These are phyloP conservation scores for Eulemur mongoz DNA, from an alignment of 2,797 vertebrate genomes.

Conservation along the genomic window DNA sequence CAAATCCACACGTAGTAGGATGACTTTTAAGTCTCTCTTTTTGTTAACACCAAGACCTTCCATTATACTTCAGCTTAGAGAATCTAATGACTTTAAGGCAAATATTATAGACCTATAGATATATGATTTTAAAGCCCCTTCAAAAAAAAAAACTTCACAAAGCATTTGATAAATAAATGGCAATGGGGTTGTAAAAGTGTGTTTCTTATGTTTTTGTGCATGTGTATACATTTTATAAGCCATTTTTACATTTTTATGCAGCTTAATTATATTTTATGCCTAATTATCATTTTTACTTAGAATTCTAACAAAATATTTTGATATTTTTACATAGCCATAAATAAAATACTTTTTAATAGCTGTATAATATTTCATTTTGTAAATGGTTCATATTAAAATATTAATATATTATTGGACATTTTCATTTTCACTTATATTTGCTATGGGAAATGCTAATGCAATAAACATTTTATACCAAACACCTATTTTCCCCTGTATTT, in stretches of 20 bases:
- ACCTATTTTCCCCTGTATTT: neutral
- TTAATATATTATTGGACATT: neutral
- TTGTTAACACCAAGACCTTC: neutral
- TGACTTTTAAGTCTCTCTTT: neutral
- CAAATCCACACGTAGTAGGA: neutral
- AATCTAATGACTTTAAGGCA: neutral
- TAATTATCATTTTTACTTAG: neutral
- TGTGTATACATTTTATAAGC: neutral
- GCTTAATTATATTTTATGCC: neutral
- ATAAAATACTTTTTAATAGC: neutral
- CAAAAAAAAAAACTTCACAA: neutral
- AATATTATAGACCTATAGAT: neutral
- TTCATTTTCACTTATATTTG: neutral
- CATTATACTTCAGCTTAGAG: neutral
- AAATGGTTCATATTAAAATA: slow-evolving; percentile 24
- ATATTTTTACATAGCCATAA: neutral
- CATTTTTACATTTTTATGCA: neutral
- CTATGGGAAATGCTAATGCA: neutral
- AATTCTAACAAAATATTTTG: neutral
- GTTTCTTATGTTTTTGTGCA: neutral
- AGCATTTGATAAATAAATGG: neutral
- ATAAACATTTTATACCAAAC: neutral
- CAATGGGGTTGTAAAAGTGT: neutral
- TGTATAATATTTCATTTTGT: neutral
- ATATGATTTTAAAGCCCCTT: neutral